These are phyloP conservation scores for Petrolisthes manimaculis DNA, from an alignment of 2,888 invertebrate species.

Conservation along the genomic window DNA sequence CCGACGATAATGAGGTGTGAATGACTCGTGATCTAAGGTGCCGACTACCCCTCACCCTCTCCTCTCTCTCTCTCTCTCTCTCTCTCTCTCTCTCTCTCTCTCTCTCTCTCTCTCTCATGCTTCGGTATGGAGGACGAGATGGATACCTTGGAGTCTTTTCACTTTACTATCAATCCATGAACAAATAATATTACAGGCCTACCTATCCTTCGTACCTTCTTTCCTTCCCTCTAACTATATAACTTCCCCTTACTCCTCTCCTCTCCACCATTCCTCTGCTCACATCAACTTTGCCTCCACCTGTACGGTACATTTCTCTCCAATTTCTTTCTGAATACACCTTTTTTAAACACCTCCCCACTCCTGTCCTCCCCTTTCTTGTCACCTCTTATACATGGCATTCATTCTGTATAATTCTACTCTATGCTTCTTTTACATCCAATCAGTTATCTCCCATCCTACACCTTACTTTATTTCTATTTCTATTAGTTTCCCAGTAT, in stretches of 20 bases:
- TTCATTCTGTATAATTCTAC: too few relatives aligned
- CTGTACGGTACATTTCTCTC: neutral
- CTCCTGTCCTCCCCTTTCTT: too few relatives aligned
- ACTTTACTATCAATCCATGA: neutral
- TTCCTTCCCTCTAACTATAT: neutral
- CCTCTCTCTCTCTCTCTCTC: neutral
- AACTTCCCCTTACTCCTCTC: neutral
- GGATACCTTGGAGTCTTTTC: neutral
- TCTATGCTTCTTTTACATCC: too few relatives aligned
- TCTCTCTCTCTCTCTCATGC: neutral
- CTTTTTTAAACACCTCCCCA: neutral
- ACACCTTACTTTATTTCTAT: too few relatives aligned
- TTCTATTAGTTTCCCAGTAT: too few relatives aligned
- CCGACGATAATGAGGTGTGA: slow-evolving; percentile 21
- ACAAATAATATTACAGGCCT: neutral
- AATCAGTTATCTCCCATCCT: too few relatives aligned
- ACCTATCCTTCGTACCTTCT: neutral
- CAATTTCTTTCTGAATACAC: neutral
- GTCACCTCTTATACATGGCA: too few relatives aligned
- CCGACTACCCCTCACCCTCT: neutral
- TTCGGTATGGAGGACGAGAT: neutral
- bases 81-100: neutral
- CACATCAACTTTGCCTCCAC: neutral
- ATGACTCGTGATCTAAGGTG: slow-evolving; percentile 30
- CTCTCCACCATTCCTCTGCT: neutral